A percentile compares a stretch with the other conserved stretches of the same genome.
Conservation (phyloP, 2,888 invertebrate species). For the Spilosoma lubricipeda region DNA sequence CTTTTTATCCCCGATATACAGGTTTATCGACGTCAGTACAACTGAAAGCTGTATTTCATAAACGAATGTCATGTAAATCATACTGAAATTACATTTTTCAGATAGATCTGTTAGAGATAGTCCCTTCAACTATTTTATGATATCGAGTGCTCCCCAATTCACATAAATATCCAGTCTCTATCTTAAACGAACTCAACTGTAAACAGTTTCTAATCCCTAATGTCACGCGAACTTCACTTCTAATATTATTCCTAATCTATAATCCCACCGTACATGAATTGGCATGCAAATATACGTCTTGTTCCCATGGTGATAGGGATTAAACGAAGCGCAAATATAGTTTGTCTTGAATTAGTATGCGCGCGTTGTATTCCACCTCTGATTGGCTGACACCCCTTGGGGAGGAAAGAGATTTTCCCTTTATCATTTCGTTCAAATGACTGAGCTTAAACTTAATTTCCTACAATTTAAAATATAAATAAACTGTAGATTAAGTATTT, state of each 20-base stretch:
- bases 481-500: constrained; percentile 26
- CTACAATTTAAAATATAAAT: constrained; percentile 57
- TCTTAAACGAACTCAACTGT: constrained; percentile 34
- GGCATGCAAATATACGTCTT: constrained; percentile 36
- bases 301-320: constrained; percentile 25
- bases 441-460: constrained; percentile 71
- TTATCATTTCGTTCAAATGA: constrained; percentile 74
- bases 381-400: constrained; percentile 75
- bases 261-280: background rate
- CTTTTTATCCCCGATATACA: background rate
- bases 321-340: constrained; percentile 25
- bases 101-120: background rate
- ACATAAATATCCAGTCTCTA: constrained; percentile 45
- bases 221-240: constrained; percentile 39
- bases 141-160: constrained; percentile 7
- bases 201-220: constrained; percentile 40
- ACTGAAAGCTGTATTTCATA: background rate
- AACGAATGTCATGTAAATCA: background rate
- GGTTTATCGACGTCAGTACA: background rate
- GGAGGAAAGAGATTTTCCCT: constrained; percentile 71
- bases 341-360: constrained; percentile 73
- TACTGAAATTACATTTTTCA: background rate
- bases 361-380: constrained; percentile 64
- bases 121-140: constrained; percentile 9
- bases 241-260: constrained; percentile 44